Evolutionary conservation across 2,797 vertebrate genomes (phyloP).

Genomic region (Darevskia nairensis): DNA sequence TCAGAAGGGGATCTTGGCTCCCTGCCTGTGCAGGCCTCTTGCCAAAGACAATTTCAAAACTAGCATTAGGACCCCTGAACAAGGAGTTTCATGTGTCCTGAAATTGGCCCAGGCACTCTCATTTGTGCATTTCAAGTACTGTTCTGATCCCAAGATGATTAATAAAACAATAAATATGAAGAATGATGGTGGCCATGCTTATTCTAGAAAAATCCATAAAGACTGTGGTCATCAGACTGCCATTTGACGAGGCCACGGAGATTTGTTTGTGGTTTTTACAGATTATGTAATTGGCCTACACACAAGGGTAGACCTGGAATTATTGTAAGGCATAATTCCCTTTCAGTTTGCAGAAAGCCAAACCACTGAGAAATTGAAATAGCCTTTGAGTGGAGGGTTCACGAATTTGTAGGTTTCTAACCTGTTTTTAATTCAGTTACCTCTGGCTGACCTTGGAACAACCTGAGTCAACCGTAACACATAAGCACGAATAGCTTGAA

Average conservation of each 20-base stretch:
- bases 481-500: neutral
- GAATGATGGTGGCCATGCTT: neutral
- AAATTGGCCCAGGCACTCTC: neutral
- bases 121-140: neutral
- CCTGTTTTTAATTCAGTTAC: constrained; percentile 6
- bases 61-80: neutral
- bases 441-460: constrained; percentile 1
- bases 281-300: neutral
- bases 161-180: neutral
- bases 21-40: neutral
- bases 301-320: neutral
- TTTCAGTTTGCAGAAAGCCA: neutral
- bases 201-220: neutral
- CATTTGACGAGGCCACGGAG: neutral
- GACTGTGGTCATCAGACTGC: constrained; percentile 18
- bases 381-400: neutral
- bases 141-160: neutral
- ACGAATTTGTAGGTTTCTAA: constrained; percentile 12
- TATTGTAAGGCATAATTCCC: neutral
- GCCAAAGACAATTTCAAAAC: neutral
- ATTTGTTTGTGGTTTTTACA: neutral
- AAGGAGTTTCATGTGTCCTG: neutral
- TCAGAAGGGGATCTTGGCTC: neutral
- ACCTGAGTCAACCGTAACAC: neutral
- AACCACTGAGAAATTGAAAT: neutral